phyloP scores from a whole-genome alignment of 2,113 vertebrate genomes.

The Phainopepla nitens region DNA sequence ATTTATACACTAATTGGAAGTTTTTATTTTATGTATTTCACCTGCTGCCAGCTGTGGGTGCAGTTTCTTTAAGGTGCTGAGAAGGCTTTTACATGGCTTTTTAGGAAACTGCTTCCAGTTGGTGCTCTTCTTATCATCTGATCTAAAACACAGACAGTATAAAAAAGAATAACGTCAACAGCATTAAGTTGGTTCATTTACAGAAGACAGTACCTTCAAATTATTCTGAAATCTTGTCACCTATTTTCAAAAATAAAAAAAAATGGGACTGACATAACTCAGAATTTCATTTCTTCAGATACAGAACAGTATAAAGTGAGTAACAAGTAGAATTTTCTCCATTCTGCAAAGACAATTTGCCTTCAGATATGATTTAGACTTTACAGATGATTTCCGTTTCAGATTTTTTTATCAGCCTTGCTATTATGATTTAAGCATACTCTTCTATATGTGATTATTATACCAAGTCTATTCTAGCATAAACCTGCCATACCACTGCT shows the following conservation, averaged over 20 bases:
- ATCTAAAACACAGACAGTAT: slow-evolving; percentile 69
- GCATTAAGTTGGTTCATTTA: background rate
- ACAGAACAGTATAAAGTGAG: background rate
- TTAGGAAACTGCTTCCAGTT: slow-evolving; percentile 98
- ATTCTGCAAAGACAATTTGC: background rate
- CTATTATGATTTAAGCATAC: background rate
- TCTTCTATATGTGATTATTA: background rate
- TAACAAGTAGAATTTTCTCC: background rate
- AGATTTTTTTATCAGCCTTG: background rate
- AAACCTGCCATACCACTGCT: background rate
- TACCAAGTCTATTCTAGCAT: background rate
- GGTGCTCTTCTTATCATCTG: slow-evolving; percentile 89
- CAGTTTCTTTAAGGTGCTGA: slow-evolving; percentile 83
- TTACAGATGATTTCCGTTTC: background rate
- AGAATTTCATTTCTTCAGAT: background rate
- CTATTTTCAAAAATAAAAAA: background rate
- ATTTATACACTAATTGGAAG: background rate
- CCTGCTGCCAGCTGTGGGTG: slow-evolving; percentile 85
- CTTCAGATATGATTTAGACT: background rate
- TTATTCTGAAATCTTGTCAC: background rate
- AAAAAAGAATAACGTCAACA: background rate
- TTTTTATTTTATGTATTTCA: slow-evolving; percentile 59
- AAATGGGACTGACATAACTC: background rate
- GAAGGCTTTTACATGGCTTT: slow-evolving; percentile 90
- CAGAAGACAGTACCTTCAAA: background rate